Percentiles rank a stretch among this genome's conserved stretches.
Conservation (phyloP, 1,140 invertebrate species). For the Lucilia cuprina region DNA sequence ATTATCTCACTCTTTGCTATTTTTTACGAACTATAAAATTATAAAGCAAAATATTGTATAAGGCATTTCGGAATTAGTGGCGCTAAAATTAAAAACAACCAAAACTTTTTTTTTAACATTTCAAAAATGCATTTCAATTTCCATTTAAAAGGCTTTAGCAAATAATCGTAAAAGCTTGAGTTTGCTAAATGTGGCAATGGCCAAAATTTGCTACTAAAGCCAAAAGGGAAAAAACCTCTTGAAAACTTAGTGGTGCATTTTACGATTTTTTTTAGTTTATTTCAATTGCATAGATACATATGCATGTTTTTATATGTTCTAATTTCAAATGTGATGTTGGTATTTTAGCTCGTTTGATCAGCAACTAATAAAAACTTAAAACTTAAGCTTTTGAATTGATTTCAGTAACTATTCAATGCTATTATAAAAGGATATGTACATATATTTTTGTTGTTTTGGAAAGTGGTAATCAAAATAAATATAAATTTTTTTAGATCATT, state of each 20-base stretch:
- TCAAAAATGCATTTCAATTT: neutral
- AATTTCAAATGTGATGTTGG: neutral
- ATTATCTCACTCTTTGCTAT: no score
- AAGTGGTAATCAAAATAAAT: no score
- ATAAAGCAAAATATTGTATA: no score
- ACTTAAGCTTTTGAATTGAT: neutral
- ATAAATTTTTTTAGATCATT: no score
- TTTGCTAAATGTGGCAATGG: neutral
- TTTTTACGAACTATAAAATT: no score
- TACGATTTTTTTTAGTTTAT: neutral
- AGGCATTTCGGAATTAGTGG: no score
- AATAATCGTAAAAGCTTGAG: neutral
- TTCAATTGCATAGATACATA: neutral
- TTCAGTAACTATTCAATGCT: neutral
- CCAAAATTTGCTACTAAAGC: neutral
- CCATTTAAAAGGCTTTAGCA: neutral
- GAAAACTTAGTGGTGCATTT: neutral
- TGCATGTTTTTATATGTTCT: neutral
- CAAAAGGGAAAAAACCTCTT: neutral
- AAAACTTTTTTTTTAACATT: no score
- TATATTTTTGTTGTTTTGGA: no score
- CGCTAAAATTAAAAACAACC: no score
- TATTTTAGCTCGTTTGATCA: neutral
- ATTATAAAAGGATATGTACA: no score
- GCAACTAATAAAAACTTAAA: neutral